Evolutionary conservation across 2,888 invertebrate genomes (phyloP).

Genomic region (Nomada fabriciana): DNA sequence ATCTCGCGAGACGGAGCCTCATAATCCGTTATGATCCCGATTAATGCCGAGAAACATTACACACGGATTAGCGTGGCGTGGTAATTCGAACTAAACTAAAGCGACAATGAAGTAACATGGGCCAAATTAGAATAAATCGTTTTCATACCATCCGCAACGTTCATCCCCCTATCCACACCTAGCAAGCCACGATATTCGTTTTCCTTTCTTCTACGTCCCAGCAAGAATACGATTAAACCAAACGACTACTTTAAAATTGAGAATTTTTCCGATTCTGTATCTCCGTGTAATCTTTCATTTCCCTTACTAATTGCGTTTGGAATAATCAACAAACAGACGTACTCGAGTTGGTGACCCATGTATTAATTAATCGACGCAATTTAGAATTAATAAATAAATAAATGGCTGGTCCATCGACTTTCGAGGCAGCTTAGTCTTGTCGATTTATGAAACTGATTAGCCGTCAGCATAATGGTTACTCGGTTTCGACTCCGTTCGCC

Average conservation of each 20-base stretch:
- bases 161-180: background rate
- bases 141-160: background rate
- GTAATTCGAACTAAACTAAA: slow-evolving; percentile 46
- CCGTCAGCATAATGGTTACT: slow-evolving; percentile 21
- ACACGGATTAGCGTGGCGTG: slow-evolving; percentile 50
- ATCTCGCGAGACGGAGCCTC: slow-evolving; percentile 46
- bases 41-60: slow-evolving; percentile 61
- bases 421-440: background rate
- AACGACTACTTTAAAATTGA: too few species aligned
- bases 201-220: too few species aligned
- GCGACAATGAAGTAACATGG: slow-evolving; percentile 40
- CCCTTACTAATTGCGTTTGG: too few species aligned
- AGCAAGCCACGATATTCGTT: background rate
- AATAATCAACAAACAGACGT: too few species aligned
- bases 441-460: slow-evolving; percentile 49
- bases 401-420: background rate
- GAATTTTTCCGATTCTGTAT: background rate
- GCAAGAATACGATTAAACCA: too few species aligned
- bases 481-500: slow-evolving; percentile 34
- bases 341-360: too few species aligned
- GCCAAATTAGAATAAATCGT: slow-evolving; percentile 41
- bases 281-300: too few species aligned
- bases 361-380: slow-evolving; percentile 9
- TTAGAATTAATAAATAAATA: background rate
- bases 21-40: slow-evolving; percentile 64